Percentiles rank a stretch among this genome's conserved stretches.
These are phyloP conservation scores for Brassicogethes aeneus DNA, from an alignment of 2,888 invertebrate species.

Conservation along the genomic window DNA sequence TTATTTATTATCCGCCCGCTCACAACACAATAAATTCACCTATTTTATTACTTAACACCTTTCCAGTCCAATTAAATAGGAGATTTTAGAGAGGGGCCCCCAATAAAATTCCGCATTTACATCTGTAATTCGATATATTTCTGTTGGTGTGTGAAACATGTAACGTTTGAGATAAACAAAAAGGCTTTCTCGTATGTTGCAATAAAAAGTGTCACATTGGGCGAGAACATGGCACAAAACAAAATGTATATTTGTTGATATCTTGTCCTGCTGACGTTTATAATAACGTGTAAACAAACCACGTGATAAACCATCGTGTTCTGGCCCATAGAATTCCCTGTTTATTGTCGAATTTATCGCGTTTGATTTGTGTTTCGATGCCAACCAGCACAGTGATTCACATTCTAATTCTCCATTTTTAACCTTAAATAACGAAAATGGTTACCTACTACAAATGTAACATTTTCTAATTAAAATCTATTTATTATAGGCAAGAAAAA, in stretches of 20 bases:
- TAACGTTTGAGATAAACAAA: conserved; percentile 14
- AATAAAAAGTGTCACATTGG: conserved; percentile 20
- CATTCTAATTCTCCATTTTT: too few species aligned
- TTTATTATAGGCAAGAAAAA: too few species aligned
- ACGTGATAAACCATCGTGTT: not conserved
- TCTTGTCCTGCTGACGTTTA: conserved; percentile 2
- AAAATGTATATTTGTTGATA: conserved; percentile 9
- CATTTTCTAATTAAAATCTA: too few species aligned
- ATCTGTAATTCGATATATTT: conserved; percentile 21
- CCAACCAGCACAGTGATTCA: too few species aligned
- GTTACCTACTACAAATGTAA: too few species aligned
- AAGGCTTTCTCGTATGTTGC: conserved; percentile 19
- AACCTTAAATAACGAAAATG: too few species aligned
- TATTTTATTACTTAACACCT: conserved; percentile 24
- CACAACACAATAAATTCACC: conserved; percentile 16
- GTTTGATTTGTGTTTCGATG: not conserved
- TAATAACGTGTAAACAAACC: conserved; percentile 2
- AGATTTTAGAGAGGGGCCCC: conserved; percentile 3
- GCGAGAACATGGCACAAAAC: conserved; percentile 17
- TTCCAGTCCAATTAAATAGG: conserved; percentile 18
- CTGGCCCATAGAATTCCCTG: not conserved
- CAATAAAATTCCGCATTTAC: conserved; percentile 17
- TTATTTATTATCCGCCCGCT: conserved; percentile 18
- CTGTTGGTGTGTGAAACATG: conserved; percentile 14
- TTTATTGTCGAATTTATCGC: not conserved